phyloP scores from a whole-genome alignment of 2,113 vertebrate genomes.

The Axis porcinus region DNA sequence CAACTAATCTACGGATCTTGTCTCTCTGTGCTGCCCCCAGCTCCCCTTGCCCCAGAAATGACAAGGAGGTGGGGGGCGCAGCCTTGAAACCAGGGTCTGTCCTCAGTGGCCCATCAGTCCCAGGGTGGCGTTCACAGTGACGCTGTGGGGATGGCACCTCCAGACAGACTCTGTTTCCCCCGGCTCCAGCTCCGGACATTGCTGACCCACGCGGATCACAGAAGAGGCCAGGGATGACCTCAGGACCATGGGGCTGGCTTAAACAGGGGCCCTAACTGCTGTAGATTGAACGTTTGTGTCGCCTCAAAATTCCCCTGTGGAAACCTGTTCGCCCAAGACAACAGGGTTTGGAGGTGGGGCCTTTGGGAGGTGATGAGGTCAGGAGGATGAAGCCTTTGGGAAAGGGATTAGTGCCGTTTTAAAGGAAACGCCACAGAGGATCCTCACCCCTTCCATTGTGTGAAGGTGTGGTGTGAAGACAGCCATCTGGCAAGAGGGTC shows the following conservation, averaged over 20 bases:
- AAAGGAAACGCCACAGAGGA: background rate
- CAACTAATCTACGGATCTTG: background rate
- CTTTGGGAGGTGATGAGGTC: background rate
- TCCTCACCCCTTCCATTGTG: rapidly evolving
- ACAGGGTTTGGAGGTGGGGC: background rate
- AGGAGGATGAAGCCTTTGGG: background rate
- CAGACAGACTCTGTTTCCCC: background rate
- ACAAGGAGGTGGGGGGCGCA: background rate
- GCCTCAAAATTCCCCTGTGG: rapidly evolving
- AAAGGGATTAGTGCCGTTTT: background rate
- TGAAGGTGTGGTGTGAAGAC: too few relatives aligned
- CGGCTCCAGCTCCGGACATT: rapidly evolving
- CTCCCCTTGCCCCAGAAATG: background rate
- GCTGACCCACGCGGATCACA: rapidly evolving
- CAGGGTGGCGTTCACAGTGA: too few relatives aligned
- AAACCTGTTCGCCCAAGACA: background rate
- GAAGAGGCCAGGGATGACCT: too few relatives aligned
- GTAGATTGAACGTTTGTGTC: rapidly evolving
- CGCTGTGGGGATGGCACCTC: background rate
- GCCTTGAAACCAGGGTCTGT: background rate
- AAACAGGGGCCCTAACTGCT: background rate
- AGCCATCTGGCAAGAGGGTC: background rate
- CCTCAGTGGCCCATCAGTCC: rapidly evolving
- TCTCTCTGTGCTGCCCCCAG: background rate
- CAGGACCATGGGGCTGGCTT: background rate